Conservation (phyloP, 2,888 invertebrate species). For the Theodoxus fluviatilis region DNA sequence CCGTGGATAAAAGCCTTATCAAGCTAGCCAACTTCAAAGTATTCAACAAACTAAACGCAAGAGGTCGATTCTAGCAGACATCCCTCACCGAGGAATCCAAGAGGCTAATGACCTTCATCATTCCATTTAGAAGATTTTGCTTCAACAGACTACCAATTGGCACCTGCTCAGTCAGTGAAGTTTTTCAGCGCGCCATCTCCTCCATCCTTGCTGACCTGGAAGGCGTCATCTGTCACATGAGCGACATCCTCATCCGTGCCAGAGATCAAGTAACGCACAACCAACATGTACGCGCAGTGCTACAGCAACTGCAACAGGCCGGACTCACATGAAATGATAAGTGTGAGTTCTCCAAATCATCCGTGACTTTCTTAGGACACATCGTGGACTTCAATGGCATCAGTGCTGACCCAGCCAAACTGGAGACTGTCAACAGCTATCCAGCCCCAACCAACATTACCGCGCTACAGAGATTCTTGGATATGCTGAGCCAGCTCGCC, state of each 20-base stretch:
- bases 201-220: not conserved
- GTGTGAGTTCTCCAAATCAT: not conserved
- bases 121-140: not conserved
- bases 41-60: not conserved
- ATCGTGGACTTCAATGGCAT: conserved; percentile 7
- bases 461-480: conserved; percentile 3
- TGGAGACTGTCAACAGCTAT: not conserved
- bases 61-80: not conserved
- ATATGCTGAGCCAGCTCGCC: conserved; percentile 8
- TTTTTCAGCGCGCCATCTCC: not conserved
- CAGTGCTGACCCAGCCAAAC: not conserved
- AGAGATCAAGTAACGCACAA: not conserved
- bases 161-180: not conserved
- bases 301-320: not conserved
- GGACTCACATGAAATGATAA: conserved; percentile 16
- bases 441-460: not conserved
- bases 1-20: conserved; percentile 16
- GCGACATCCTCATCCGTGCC: conserved; percentile 1
- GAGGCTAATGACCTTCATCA: not conserved
- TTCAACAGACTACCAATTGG: conserved; percentile 2
- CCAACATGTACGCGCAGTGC: not conserved
- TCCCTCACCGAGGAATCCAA: not conserved
- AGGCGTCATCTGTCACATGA: conserved; percentile 1
- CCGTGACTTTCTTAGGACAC: conserved; percentile 4
- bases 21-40: not conserved